These are phyloP conservation scores for Ophion costatus DNA, from an alignment of 2,888 invertebrate genomes.

Conservation along the genomic window DNA sequence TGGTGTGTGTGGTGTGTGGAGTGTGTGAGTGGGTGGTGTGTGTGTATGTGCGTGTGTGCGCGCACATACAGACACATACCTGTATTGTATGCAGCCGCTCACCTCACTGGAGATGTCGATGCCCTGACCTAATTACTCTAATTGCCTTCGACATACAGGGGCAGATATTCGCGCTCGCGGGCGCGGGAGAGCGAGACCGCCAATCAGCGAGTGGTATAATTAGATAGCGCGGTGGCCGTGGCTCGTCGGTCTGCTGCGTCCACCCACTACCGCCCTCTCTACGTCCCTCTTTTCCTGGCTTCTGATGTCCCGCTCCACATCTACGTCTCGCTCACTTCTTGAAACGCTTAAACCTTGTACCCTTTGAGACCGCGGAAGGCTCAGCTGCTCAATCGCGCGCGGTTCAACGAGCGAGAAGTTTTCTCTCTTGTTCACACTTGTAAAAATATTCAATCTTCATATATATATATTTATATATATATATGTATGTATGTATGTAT, in stretches of 20 bases:
- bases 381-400: constrained; percentile 57
- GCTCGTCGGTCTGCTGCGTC: constrained; percentile 43
- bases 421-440: not conserved
- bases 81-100: constrained; percentile 49
- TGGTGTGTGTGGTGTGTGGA: not conserved
- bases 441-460: not conserved
- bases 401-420: constrained; percentile 38
- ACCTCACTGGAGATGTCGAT: constrained; percentile 71
- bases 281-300: constrained; percentile 30
- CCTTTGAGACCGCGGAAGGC: constrained; percentile 30
- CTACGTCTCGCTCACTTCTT: not conserved
- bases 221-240: constrained; percentile 64
- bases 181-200: constrained; percentile 67
- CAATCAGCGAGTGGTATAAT: constrained; percentile 71
- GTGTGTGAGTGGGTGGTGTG: too few relatives aligned
- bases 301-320: not conserved
- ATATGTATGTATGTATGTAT: too few relatives aligned
- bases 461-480: too few relatives aligned
- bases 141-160: constrained; percentile 73
- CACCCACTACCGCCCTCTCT: constrained; percentile 12
- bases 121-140: constrained; percentile 75
- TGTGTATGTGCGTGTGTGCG: not conserved
- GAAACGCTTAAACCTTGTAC: constrained; percentile 32
- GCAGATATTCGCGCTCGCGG: constrained; percentile 67
- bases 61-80: not conserved